Evolutionary conservation across 2,797 vertebrate species (phyloP).

Genomic region (Urocyon cinereoargenteus): DNA sequence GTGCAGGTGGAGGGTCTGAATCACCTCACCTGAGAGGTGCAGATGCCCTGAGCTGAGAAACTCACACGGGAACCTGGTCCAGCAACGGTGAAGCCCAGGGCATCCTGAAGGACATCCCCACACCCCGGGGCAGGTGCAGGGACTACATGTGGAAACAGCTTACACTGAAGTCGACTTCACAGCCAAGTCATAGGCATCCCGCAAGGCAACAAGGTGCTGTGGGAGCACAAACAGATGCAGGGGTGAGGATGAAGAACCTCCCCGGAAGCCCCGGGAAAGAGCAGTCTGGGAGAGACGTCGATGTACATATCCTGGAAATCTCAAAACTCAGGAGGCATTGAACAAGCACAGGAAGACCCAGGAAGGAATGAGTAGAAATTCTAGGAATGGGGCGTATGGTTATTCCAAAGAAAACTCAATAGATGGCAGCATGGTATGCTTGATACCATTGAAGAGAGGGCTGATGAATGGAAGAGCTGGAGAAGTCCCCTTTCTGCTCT

Average conservation of each 20-base stretch:
- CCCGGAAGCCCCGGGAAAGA: fast-evolving
- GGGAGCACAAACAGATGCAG: too few relatives aligned
- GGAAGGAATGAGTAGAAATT: not conserved
- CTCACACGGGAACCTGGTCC: not conserved
- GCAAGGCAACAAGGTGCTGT: not conserved
- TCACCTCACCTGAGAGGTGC: not conserved
- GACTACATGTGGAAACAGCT: not conserved
- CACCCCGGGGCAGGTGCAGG: not conserved
- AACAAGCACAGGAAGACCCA: not conserved
- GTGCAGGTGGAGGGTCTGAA: too few relatives aligned
- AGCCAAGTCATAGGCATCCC: fast-evolving
- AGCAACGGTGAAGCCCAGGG: not conserved
- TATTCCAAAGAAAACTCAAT: not conserved
- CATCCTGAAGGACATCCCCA: not conserved
- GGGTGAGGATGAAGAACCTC: not conserved
- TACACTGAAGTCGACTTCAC: not conserved
- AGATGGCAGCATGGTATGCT: not conserved
- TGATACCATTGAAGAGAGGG: not conserved
- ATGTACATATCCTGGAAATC: not conserved
- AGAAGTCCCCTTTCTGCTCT: not conserved
- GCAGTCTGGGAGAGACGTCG: not conserved
- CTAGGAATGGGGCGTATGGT: not conserved
- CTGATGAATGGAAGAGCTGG: not conserved
- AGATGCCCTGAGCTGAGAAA: not conserved
- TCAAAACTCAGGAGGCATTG: not conserved